phyloP scores from a whole-genome alignment of 2,888 invertebrate genomes.

The Sialis lutaria region DNA sequence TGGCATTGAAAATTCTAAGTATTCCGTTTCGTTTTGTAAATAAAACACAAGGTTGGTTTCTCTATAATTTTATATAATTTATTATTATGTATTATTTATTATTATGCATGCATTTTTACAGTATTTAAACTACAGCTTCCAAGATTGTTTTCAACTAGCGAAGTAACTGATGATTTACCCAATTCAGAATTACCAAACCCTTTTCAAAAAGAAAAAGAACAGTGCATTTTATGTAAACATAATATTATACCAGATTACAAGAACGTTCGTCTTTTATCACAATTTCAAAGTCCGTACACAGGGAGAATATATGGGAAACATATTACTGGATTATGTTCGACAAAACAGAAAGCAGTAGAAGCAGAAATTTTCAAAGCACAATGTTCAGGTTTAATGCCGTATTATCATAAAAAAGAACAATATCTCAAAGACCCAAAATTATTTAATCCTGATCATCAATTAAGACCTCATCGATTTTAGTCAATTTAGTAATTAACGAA shows the following conservation, averaged over 20 bases:
- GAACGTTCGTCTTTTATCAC: constrained; percentile 78
- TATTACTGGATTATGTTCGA: constrained; percentile 81
- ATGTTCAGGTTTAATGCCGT: constrained; percentile 66
- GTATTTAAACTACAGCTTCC: too few relatives aligned
- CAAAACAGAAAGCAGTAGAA: constrained; percentile 60
- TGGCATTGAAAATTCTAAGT: too few relatives aligned
- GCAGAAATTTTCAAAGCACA: constrained; percentile 59
- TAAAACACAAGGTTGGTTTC: too few relatives aligned
- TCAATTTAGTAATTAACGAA: not conserved
- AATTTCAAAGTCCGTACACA: constrained; percentile 91
- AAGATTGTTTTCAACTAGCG: not conserved
- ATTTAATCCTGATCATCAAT: constrained; percentile 74
- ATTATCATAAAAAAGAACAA: constrained; percentile 58
- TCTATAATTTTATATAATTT: too few relatives aligned
- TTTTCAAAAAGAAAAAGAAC: constrained; percentile 48
- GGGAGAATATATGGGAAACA: constrained; percentile 83
- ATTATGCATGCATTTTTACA: too few relatives aligned
- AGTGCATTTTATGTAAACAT: constrained; percentile 70
- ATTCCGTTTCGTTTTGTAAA: too few relatives aligned
- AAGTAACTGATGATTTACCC: constrained; percentile 24
- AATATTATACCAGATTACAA: constrained; percentile 77
- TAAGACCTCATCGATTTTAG: constrained; percentile 62
- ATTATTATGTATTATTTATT: too few relatives aligned
- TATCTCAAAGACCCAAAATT: constrained; percentile 78
- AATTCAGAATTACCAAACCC: constrained; percentile 57